Conservation (phyloP, 2,113 vertebrate species). For the Pygoscelis adeliae region DNA sequence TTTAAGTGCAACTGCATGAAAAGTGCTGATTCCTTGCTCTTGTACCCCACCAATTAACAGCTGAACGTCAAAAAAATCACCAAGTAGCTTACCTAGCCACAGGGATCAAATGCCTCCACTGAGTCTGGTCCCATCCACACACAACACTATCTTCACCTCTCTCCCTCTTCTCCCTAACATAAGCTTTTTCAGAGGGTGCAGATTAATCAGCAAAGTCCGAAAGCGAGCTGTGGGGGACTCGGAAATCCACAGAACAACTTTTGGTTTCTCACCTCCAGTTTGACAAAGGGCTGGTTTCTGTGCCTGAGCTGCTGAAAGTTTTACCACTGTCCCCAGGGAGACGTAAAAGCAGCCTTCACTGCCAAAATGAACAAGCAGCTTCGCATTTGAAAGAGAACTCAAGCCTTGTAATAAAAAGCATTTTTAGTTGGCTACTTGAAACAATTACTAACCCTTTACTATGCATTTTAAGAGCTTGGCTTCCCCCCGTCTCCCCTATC, state of each 20-base stretch:
- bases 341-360: not conserved
- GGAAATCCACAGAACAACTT: not conserved
- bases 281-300: constrained; percentile 1
- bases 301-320: constrained; percentile 37
- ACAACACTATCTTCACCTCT: not conserved
- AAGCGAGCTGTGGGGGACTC: not conserved
- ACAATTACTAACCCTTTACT: constrained; percentile 47
- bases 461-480: not conserved
- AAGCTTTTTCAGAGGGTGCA: not conserved
- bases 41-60: not conserved
- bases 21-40: not conserved
- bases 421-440: constrained; percentile 17
- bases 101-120: rapidly evolving
- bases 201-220: not conserved
- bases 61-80: not conserved
- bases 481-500: not conserved
- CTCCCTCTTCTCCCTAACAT: not conserved
- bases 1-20: not conserved
- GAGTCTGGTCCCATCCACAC: not conserved
- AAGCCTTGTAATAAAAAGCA: not conserved
- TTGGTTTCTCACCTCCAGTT: constrained; percentile 1
- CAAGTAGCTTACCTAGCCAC: not conserved
- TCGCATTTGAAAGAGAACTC: constrained; percentile 10
- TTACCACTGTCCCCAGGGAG: constrained; percentile 32
- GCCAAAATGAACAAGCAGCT: constrained; percentile 28